Base-by-base conservation (phyloP, 2,797 vertebrate species). In the Sebastes minor region DNA sequence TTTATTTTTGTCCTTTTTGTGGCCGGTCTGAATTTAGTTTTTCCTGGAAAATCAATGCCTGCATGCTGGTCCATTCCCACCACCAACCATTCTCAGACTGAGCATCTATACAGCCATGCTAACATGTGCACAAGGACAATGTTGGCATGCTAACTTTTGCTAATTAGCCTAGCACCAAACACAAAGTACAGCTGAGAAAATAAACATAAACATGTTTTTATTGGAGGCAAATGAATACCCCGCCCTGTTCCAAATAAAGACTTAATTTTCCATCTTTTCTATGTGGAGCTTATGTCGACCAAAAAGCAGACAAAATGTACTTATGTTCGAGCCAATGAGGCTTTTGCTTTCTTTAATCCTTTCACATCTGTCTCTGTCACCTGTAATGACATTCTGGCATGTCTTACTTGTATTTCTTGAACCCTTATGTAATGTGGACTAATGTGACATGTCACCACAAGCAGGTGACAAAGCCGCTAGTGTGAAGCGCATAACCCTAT, bases 391-490 rank as follows among this genome's bases (percentile, higher is more conserved):
- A 7, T 20, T 64, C n/a, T 55, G 38, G 23, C 60, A 76, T 28
- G 42, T 77, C 52, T 64, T 67, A 23, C 57, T 16, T 53, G 18
- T 46, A 55, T 55, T 61, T 68, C 56, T 59, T 61, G 33, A 28
- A 56, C 28, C 71, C 22, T 23, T 25, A 46, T 35, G 49, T 46
- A 69, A 52, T 28, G 14, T 0, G 28, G 23, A 57, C 33, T 62
- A 74, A 88, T 74, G 49, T 79, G 68, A 75, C 73, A 42, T 64
- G 55, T 71, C 71, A 64, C 22, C 46, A 8, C 25, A 1, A 20
- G 42, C 35, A 28, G 64, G 46, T 57, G 66, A 62, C 62, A 60
- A 30, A 71, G 23, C 74, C 10, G 13, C 22, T 28, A 25, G 32
- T 52, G 2, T 72, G 70, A 73, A 63, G 23, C 57, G 28, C 35